phyloP scores from a whole-genome alignment of 2,888 invertebrate species.

The Aricia artaxerxes region DNA sequence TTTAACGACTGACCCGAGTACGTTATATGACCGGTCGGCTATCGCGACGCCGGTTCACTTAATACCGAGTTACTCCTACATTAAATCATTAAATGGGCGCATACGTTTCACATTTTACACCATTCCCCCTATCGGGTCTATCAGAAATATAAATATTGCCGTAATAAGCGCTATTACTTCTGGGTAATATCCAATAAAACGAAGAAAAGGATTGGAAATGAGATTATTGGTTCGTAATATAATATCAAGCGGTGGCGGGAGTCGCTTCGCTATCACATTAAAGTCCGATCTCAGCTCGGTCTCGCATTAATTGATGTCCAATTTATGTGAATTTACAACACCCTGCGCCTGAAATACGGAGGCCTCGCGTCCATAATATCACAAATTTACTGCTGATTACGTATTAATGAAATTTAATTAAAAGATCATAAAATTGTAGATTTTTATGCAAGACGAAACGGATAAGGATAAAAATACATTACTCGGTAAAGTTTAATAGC shows the following conservation, averaged over 20 bases:
- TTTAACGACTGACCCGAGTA: conserved; percentile 4
- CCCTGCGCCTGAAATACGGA: conserved; percentile 43
- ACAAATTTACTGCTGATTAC: conserved; percentile 28
- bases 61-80: conserved; percentile 17
- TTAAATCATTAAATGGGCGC: conserved; percentile 3
- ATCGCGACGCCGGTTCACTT: conserved; percentile 6
- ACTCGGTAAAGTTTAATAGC: conserved; percentile 3
- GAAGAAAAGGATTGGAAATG: conserved; percentile 58
- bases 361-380: conserved; percentile 14
- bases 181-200: conserved; percentile 54
- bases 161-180: conserved; percentile 19
- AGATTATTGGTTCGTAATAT: conserved; percentile 64
- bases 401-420: conserved; percentile 27
- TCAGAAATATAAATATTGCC: conserved; percentile 29
- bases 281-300: conserved; percentile 53
- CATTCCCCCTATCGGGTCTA: neutral
- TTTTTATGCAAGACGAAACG: conserved; percentile 25
- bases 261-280: conserved; percentile 63
- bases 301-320: conserved; percentile 62
- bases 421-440: conserved; percentile 23
- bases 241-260: conserved; percentile 54
- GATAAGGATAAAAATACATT: conserved; percentile 19
- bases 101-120: conserved; percentile 14
- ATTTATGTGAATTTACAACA: conserved; percentile 56
- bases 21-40: neutral